A percentile compares a stretch with the other conserved stretches of the same genome.
These are phyloP conservation scores for Heterochromis multidens DNA, from an alignment of 2,113 vertebrate genomes.

Conservation along the genomic window DNA sequence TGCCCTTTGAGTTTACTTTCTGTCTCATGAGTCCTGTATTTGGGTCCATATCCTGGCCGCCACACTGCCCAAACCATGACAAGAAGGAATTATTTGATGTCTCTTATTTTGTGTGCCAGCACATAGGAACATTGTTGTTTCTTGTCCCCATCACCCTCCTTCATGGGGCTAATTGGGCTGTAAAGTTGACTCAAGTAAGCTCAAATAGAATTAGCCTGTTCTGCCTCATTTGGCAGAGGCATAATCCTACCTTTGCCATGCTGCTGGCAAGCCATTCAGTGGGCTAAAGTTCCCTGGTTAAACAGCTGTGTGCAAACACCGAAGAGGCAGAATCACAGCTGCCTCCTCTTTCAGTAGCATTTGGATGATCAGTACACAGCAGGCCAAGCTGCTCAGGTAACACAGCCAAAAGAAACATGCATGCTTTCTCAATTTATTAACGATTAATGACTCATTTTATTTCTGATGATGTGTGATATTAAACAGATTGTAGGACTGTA, in stretches of 20 bases:
- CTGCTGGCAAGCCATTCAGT: neutral
- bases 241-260: conserved; percentile 1
- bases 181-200: conserved; percentile 58
- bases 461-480: neutral
- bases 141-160: neutral
- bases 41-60: no score
- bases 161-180: conserved; percentile 25
- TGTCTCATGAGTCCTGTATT: no score
- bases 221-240: conserved; percentile 65
- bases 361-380: conserved; percentile 52
- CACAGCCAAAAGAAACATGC: neutral
- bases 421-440: neutral
- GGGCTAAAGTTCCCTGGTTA: conserved; percentile 37
- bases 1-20: no score
- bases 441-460: neutral
- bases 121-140: neutral
- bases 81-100: neutral
- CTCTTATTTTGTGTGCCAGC: neutral
- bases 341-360: neutral
- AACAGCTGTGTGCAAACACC: conserved; percentile 59
- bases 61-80: no score
- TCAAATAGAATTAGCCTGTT: conserved; percentile 67
- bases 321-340: neutral
- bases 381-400: neutral
- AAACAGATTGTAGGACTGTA: neutral